Conservation (phyloP, 2,113 vertebrate species). For the Cyanistes caeruleus region DNA sequence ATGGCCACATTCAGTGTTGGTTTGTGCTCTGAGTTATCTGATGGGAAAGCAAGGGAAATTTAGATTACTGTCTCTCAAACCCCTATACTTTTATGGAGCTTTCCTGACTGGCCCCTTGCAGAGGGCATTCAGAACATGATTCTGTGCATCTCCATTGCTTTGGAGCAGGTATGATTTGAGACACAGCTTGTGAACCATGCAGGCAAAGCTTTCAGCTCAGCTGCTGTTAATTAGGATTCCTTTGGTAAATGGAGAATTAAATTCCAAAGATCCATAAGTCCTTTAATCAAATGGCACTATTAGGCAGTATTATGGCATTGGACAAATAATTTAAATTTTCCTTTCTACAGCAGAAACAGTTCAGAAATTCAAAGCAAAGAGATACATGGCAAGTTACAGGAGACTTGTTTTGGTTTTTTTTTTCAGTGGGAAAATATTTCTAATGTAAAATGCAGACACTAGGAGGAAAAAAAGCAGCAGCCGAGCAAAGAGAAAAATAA, state of each 20-base stretch:
- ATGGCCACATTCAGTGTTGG: neutral
- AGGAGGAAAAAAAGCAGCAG: neutral
- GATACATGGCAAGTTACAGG: neutral
- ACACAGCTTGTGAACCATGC: neutral
- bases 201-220: neutral
- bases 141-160: neutral
- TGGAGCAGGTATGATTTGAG: neutral
- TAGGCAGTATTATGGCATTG: neutral
- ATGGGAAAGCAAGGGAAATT: neutral
- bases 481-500: constrained; percentile 3
- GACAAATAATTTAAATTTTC: neutral
- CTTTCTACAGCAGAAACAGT: neutral
- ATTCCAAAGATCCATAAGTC: neutral
- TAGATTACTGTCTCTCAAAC: neutral
- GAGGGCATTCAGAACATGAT: neutral
- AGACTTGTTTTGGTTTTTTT: neutral
- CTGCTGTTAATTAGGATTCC: neutral
- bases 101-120: neutral
- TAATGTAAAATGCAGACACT: neutral
- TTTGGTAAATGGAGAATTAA: neutral
- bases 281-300: neutral
- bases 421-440: neutral
- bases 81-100: neutral
- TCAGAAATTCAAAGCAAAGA: neutral
- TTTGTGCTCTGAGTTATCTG: neutral